Conservation (phyloP, 2,113 vertebrate genomes). For the Ailurus styani region DNA sequence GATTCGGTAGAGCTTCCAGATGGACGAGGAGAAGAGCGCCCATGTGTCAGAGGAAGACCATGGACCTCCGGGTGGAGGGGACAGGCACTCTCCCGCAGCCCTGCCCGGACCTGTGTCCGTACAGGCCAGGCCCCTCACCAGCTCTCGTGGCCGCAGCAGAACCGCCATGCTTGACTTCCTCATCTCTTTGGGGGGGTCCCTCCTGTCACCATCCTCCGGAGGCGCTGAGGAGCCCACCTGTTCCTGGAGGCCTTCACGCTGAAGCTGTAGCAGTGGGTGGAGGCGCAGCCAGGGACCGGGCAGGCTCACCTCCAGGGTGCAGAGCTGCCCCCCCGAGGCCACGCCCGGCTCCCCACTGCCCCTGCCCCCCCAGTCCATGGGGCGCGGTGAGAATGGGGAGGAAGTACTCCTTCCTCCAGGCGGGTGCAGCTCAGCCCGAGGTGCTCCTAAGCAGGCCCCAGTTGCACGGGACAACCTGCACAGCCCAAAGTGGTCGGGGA, state of each 20-base stretch:
- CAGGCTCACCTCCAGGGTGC: fast-evolving
- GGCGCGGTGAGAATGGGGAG: background rate
- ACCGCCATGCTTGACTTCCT: fast-evolving
- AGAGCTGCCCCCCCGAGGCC: fast-evolving
- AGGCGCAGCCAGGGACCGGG: fast-evolving
- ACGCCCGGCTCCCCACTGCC: background rate
- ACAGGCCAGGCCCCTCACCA: background rate
- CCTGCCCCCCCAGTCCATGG: background rate
- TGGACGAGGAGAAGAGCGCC: background rate
- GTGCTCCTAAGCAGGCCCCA: background rate
- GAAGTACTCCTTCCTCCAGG: background rate
- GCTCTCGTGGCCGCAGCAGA: fast-evolving
- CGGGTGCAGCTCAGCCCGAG: no score
- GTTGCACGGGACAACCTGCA: background rate
- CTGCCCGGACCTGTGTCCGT: fast-evolving
- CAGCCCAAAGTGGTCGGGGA: background rate
- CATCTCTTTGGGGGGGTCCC: background rate
- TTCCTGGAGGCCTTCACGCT: fast-evolving
- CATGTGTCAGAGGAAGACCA: background rate
- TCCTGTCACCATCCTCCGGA: no score
- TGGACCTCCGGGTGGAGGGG: fast-evolving
- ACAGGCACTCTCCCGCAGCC: fast-evolving
- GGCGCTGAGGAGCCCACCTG: no score
- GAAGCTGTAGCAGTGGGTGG: fast-evolving
- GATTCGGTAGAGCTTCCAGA: background rate